Evolutionary conservation across 2,113 vertebrate species (phyloP), one percentile per base, ranked within the genome.

Genomic region (Axis porcinus): DNA sequence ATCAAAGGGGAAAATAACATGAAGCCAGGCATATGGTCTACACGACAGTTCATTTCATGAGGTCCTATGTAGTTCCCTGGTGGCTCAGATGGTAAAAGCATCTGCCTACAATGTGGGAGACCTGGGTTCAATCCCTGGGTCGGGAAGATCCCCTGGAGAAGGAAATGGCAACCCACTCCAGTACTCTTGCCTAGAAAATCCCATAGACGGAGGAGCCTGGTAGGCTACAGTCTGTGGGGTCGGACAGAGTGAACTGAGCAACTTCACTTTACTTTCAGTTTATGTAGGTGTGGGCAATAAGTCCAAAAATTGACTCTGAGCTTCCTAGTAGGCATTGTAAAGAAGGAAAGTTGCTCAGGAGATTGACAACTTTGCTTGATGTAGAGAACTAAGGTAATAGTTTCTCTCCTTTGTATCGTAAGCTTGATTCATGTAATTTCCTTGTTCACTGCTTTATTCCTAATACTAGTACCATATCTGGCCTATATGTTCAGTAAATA

Each of bases 251-350:
- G n/a, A 21, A 70, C n/a, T 70, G n/a, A 40, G 19, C 2, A 5
- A 23, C n/a, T 70, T 70, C n/a, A 40, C n/a, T 40, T 12, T 70
- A 40, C n/a, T 40, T 70, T 40, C n/a, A 23, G n/a, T 70, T 70
- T 70, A 70, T 40, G 67, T 70, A 70, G n/a, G 23, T 40, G 9
- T 40, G 67, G n/a, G 67, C 67, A 70, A 1, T 91, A 36, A 88
- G 28, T 16, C 43, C 8, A 45, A 94, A 78, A 67, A 36, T 23
- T 54, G 30, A 27, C 79, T 92, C 87, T 86, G 79, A 79, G 86
- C 33, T 81, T 93, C 92, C 76, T 81, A 36, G n/a, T 57, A 95
- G 60, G 47, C 87, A 95, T 8, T 45, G 43, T n/a, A 47, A 96
- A 89, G 57, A 85, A 76, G 21, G 50, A 86, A 96, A 81, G 14